Conservation (phyloP, 2,797 vertebrate species). For the Kryptopterus vitreolus region DNA sequence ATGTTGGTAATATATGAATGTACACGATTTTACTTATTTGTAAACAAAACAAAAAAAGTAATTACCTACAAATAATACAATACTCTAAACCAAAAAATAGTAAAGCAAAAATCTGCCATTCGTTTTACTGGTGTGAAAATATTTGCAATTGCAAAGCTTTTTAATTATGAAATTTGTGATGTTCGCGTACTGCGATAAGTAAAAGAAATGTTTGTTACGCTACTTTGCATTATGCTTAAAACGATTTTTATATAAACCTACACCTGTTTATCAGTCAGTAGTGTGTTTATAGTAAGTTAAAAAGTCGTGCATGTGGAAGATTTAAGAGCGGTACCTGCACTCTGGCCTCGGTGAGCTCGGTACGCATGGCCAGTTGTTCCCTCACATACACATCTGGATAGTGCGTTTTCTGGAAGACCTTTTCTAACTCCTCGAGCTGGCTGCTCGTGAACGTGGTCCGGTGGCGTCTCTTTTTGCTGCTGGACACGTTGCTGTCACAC, state of each 20-base stretch:
- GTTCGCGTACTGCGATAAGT: not conserved
- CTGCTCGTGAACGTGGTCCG: constrained; percentile 95
- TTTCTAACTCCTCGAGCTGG: constrained; percentile 96
- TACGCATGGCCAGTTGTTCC: constrained; percentile 96
- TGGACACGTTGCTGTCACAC: constrained; percentile 96
- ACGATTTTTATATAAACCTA: not conserved
- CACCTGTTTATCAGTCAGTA: not conserved
- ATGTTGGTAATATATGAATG: not conserved
- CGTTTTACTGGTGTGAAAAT: not conserved
- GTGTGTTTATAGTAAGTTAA: not conserved
- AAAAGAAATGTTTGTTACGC: not conserved
- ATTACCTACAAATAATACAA: no score
- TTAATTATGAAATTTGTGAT: no score
- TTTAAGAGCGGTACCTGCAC: constrained; percentile 81
- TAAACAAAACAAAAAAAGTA: no score
- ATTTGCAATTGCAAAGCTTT: no score
- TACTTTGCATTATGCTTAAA: not conserved
- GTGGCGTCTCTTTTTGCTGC: constrained; percentile 96
- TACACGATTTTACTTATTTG: not conserved
- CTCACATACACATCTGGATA: constrained; percentile 97
- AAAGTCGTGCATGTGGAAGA: not conserved
- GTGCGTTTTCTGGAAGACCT: constrained; percentile 98
- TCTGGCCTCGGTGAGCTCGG: constrained; percentile 94
- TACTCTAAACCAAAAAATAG: no score
- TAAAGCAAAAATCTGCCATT: not conserved